Conservation (phyloP, 1,140 invertebrate species). For the Pogonomyrmex barbatus region DNA sequence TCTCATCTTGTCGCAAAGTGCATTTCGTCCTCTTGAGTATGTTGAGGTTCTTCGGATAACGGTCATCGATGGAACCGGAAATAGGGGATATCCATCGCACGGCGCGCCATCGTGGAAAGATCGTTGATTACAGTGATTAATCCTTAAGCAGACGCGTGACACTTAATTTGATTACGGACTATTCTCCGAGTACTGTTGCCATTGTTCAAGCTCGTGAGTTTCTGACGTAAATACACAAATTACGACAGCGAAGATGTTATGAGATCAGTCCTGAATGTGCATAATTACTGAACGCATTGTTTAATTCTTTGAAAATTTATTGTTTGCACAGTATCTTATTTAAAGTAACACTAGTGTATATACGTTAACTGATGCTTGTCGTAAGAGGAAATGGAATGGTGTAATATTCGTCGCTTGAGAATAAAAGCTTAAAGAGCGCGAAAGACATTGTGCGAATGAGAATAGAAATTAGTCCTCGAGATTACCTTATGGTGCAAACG, state of each 20-base stretch:
- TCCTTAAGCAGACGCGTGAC: conserved; percentile 59
- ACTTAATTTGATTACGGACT: conserved; percentile 70
- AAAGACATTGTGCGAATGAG: not conserved
- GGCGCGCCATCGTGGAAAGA: conserved; percentile 68
- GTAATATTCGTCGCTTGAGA: not conserved
- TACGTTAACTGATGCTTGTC: conserved; percentile 15
- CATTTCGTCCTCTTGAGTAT: conserved; percentile 2
- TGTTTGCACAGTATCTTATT: conserved; percentile 15
- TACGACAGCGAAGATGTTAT: conserved; percentile 1
- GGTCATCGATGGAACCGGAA: conserved; percentile 69
- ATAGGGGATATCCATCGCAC: conserved; percentile 48
- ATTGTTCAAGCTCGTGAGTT: conserved; percentile 51
- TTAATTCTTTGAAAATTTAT: conserved; percentile 25
- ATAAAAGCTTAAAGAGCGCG: not conserved
- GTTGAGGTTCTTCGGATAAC: conserved; percentile 57
- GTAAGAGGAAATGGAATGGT: not conserved
- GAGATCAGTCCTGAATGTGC: conserved; percentile 15
- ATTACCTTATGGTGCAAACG: not conserved
- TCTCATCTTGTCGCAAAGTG: not conserved
- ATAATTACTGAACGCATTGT: conserved; percentile 18
- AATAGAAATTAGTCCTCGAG: conserved; percentile 3
- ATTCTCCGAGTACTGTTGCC: conserved; percentile 37
- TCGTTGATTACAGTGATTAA: conserved; percentile 70
- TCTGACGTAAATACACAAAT: conserved; percentile 35
- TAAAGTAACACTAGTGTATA: not conserved